phyloP scores from a whole-genome alignment of 2,113 vertebrate genomes.

The Enhydra lutris region DNA sequence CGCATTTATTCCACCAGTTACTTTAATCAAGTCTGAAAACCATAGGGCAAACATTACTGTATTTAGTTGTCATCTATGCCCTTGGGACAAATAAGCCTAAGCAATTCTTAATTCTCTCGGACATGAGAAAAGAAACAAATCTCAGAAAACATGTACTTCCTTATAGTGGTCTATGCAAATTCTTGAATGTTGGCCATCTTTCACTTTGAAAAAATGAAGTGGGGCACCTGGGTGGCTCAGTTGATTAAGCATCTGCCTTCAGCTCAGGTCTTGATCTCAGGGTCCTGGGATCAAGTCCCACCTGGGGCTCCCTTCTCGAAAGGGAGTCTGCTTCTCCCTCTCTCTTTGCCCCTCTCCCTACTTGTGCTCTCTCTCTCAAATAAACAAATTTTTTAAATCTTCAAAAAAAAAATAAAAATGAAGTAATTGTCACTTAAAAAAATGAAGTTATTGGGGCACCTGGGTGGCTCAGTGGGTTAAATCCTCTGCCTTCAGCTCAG shows the following conservation, averaged over 20 bases:
- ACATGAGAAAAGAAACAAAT: neutral
- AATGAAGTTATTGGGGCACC: neutral
- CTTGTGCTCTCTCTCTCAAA: neutral
- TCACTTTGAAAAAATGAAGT: neutral
- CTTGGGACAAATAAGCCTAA: neutral
- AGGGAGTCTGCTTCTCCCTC: neutral
- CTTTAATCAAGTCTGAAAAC: conserved; percentile 18
- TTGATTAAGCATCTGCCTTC: neutral
- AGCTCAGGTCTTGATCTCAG: neutral
- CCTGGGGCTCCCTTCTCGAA: neutral
- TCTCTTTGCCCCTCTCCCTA: neutral
- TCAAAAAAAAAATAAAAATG: neutral
- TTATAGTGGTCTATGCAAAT: neutral
- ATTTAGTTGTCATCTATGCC: neutral
- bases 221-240: neutral
- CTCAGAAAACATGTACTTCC: neutral
- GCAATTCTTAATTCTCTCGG: conserved; percentile 8
- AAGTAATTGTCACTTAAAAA: neutral
- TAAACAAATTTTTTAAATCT: neutral
- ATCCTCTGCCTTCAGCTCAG: no score
- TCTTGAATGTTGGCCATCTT: neutral
- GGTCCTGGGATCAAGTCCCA: neutral
- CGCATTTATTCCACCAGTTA: neutral
- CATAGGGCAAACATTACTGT: neutral
- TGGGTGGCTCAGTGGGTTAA: no score